phyloP scores from a whole-genome alignment of 1,140 invertebrate genomes.

The Elysia chlorotica region DNA sequence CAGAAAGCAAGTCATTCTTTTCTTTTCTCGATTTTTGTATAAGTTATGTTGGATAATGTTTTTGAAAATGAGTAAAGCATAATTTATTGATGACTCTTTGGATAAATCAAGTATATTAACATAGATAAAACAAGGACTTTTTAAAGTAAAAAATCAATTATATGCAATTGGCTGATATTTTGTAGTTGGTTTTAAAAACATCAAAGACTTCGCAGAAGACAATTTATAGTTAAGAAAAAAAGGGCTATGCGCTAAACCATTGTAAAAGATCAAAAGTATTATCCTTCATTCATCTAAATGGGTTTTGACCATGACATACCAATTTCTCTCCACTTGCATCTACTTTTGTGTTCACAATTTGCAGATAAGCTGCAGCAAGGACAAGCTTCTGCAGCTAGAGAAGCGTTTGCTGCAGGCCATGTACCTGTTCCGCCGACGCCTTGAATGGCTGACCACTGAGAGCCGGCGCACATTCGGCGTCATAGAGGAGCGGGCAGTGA shows the following conservation, averaged over 20 bases:
- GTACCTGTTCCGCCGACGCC: constrained; percentile 48
- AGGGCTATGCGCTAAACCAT: too few species aligned
- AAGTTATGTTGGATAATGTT: too few species aligned
- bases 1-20: too few species aligned
- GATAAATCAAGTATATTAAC: background rate
- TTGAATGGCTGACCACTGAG: constrained; percentile 61
- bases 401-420: constrained; percentile 51
- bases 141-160: background rate
- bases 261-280: too few species aligned
- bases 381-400: constrained; percentile 52
- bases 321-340: too few species aligned
- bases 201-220: too few species aligned
- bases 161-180: background rate
- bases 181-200: background rate
- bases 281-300: background rate
- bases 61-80: too few species aligned
- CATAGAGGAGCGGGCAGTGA: constrained; percentile 55
- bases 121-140: background rate
- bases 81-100: too few species aligned
- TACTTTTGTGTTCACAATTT: constrained; percentile 5
- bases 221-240: too few species aligned
- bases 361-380: constrained; percentile 51
- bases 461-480: constrained; percentile 61
- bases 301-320: background rate
- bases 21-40: too few species aligned